Conservation (phyloP, 1,140 invertebrate genomes). For the Orchesella cincta region DNA sequence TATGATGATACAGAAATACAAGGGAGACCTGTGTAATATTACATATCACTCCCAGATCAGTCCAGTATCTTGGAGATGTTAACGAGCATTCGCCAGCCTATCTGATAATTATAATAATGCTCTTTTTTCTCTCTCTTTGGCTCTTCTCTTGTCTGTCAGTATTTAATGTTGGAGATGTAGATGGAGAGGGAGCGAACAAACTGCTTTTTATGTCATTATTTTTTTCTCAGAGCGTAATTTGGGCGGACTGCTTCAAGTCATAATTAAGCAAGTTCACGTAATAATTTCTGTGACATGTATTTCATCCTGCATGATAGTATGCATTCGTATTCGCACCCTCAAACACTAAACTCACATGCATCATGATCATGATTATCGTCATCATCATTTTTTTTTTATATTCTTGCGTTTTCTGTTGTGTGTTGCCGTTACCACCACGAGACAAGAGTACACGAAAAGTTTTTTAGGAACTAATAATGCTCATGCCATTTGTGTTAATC, state of each 20-base stretch:
- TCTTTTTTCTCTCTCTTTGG: neutral
- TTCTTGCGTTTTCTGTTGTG: conserved; percentile 19
- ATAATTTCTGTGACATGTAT: conserved; percentile 28
- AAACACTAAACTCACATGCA: neutral
- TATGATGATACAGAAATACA: no score
- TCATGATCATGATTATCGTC: neutral
- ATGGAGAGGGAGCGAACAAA: conserved; percentile 9
- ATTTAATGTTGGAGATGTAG: neutral
- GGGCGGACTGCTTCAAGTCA: conserved; percentile 29
- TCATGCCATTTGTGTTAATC: conserved; percentile 20
- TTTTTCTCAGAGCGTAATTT: conserved; percentile 21
- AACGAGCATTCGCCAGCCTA: conserved; percentile 13
- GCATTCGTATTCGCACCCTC: no score
- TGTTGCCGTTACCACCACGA: neutral
- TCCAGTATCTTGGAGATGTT: conserved; percentile 25
- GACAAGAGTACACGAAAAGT: neutral
- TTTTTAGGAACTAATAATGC: conserved; percentile 1
- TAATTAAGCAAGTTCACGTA: conserved; percentile 30
- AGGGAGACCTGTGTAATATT: conserved; percentile 1
- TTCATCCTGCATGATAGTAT: no score
- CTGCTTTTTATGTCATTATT: conserved; percentile 29
- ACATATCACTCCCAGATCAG: conserved; percentile 23
- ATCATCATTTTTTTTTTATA: neutral
- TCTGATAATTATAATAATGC: conserved; percentile 25
- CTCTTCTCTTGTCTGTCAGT: neutral